Evolutionary conservation across 2,797 vertebrate species (phyloP), one percentile per base, ranked within the genome.

Genomic region (Sebastes taczanowskii): DNA sequence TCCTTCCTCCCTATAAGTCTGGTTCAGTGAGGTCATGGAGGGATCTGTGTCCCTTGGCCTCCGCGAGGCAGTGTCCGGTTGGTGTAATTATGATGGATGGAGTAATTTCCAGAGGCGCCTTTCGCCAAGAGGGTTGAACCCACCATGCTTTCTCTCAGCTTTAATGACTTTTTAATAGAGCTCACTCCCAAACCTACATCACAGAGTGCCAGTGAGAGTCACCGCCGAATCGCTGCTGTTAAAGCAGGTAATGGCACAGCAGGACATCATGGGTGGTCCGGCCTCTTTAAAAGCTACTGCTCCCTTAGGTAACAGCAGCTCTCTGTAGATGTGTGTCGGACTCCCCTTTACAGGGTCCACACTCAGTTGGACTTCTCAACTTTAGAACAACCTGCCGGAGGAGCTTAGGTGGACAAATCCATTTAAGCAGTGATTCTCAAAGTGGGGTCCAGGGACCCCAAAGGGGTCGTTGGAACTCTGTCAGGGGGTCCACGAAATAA

Each of bases 11-110:
- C 60, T 59, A 53, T 38, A 64, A 14, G 64, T 66, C 71, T 63
- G 63, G 76, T 81, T 88, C 32, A 80, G 79, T 70, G 88, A 87
- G 94, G 92, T 94, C 92, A 93, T 60, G 85, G 77, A 83, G 83
- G 88, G 86, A 92, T 89, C 84, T 80, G 71, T 53, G 86, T 92
- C 89, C 90, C 82, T 70, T 84, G 88, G 88, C 87, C 94, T 87
- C 62, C 73, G 65, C 80, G 87, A 88, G 83, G 81, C 80, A 84
- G 84, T 92, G 91, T 91, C 91, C 94, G 52, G 90, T 90, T 90
- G 90, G 91, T 94, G 92, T 95, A 96, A 96, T 96, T 95, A 95
- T 96, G 95, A 96, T 94, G 92, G 95, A 96, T 96, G 91, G 94
- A 89, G 92, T 95, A 93, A 95, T 96, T 95, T 95, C 93, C 91